A percentile compares a stretch with the other conserved stretches of the same genome.
Evolutionary conservation across 2,797 vertebrate species (phyloP).

Genomic region (Pseudocheirus occidentalis): DNA sequence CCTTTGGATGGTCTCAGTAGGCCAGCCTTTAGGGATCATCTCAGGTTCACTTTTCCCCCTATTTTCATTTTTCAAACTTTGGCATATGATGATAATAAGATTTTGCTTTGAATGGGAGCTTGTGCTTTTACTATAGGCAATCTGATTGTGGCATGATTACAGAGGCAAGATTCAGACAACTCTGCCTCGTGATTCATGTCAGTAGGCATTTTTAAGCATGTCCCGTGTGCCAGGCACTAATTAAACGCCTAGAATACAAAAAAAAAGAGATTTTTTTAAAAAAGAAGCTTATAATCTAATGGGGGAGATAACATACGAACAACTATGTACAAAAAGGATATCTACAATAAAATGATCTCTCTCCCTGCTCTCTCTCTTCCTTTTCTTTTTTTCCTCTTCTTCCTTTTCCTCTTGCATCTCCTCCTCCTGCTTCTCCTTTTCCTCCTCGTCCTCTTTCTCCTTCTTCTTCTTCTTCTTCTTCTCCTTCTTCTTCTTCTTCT

Average conservation of each 20-base stretch:
- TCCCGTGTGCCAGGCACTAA: not conserved
- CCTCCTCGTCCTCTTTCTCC: no score
- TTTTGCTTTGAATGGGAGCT: not conserved
- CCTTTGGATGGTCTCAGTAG: not conserved
- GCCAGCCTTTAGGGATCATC: not conserved
- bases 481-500: fast-evolving
- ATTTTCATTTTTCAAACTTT: not conserved
- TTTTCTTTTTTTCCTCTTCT: no score
- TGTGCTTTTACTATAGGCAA: not conserved
- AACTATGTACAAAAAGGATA: not conserved
- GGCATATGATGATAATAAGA: not conserved
- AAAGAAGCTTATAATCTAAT: not conserved
- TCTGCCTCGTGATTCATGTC: not conserved
- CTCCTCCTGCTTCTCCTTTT: no score
- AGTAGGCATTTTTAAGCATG: not conserved
- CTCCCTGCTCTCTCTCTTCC: not conserved
- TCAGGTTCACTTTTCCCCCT: not conserved
- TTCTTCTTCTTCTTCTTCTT: fast-evolving
- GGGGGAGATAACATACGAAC: not conserved
- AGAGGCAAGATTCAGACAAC: not conserved
- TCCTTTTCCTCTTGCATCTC: no score
- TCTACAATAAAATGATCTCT: not conserved
- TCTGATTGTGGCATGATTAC: not conserved
- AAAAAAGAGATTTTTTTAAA: not conserved
- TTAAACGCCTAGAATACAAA: not conserved